Evolutionary conservation across 2,888 invertebrate genomes (phyloP).

Genomic region (Cancer borealis): DNA sequence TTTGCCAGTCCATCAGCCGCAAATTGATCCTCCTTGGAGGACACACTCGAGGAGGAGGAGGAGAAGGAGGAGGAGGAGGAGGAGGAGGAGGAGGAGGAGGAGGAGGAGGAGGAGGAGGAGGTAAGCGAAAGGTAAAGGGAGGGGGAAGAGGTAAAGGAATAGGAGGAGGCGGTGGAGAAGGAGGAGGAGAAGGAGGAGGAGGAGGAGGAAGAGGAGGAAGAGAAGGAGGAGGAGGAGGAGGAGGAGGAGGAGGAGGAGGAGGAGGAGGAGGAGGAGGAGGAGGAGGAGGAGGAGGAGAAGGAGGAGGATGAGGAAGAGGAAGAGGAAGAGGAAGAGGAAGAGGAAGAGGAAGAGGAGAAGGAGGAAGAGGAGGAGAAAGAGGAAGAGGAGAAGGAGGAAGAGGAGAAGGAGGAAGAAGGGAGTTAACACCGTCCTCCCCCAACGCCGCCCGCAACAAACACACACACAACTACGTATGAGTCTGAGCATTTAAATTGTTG

Average conservation of each 20-base stretch:
- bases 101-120: background rate
- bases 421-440: no score
- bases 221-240: background rate
- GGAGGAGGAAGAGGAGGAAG: background rate
- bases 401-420: background rate
- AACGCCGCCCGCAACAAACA: background rate
- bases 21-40: background rate
- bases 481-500: background rate
- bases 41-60: background rate
- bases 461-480: background rate
- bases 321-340: no score
- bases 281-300: no score
- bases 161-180: background rate
- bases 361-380: background rate
- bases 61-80: background rate
- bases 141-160: background rate
- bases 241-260: background rate
- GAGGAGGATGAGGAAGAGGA: no score
- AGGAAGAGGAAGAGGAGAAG: no score
- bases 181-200: background rate
- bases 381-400: background rate
- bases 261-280: conserved; percentile 15
- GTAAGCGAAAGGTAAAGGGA: background rate
- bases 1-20: background rate
- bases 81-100: background rate